These are phyloP conservation scores for Mesoclemmys tuberculata DNA, from an alignment of 2,113 vertebrate genomes.

Conservation along the genomic window DNA sequence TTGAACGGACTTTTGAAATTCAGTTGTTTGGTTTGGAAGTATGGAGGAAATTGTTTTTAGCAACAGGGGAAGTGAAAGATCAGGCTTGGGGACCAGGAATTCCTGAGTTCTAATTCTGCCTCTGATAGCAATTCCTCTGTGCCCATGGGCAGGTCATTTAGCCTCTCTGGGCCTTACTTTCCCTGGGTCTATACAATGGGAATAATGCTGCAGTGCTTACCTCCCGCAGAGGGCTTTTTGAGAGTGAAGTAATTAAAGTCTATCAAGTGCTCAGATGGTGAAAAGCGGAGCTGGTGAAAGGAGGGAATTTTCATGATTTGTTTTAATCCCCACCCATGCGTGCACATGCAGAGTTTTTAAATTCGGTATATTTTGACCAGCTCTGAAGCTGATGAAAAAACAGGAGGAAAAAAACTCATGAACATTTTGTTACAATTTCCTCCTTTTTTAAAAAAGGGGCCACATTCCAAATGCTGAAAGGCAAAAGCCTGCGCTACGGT, in stretches of 20 bases:
- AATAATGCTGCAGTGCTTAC: not conserved
- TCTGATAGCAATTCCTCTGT: not conserved
- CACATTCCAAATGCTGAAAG: not conserved
- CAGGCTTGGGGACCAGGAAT: not conserved
- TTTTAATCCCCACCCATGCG: too few relatives aligned
- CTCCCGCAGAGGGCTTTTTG: not conserved
- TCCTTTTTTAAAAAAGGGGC: not conserved
- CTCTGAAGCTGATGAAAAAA: not conserved
- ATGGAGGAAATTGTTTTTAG: not conserved
- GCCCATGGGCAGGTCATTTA: not conserved
- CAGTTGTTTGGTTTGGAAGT: not conserved
- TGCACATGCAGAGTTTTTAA: not conserved
- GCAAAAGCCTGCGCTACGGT: not conserved
- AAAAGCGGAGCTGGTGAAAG: not conserved
- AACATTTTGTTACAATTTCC: not conserved
- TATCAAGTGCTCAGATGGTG: not conserved
- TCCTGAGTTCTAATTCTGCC: not conserved
- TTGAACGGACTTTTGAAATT: not conserved
- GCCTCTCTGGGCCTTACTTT: not conserved
- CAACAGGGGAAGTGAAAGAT: not conserved
- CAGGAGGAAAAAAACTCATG: not conserved
- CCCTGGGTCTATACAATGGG: not conserved
- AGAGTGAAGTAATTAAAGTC: not conserved
- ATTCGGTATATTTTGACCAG: not conserved
- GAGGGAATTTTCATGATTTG: not conserved